Evolutionary conservation across 2,113 vertebrate genomes (phyloP).

Genomic region (Lipophrys pholis): DNA sequence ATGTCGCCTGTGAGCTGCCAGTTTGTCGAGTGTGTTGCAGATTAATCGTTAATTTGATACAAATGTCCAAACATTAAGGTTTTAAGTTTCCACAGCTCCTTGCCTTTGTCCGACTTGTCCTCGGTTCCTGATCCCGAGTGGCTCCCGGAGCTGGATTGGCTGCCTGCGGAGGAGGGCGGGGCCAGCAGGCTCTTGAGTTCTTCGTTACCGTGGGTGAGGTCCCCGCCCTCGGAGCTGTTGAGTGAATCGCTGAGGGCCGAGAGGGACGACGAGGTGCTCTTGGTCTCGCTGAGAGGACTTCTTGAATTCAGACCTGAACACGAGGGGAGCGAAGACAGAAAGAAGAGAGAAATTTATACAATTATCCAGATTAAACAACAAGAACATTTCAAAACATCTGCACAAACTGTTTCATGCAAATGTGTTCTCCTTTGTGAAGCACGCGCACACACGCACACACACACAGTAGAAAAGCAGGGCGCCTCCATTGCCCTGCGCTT

Average conservation of each 20-base stretch:
- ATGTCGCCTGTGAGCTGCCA: too few relatives aligned
- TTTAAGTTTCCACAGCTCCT: conserved; percentile 21
- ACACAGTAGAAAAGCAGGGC: conserved; percentile 38
- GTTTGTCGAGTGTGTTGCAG: too few relatives aligned
- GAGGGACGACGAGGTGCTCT: conserved; percentile 93
- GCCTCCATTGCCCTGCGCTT: conserved; percentile 38
- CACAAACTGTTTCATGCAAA: not conserved
- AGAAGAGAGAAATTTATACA: not conserved
- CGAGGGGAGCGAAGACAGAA: not conserved
- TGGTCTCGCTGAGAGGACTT: conserved; percentile 91
- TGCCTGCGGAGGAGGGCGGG: conserved; percentile 91
- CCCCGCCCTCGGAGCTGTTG: conserved; percentile 94
- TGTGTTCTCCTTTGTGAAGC: not conserved
- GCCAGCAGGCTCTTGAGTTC: conserved; percentile 91
- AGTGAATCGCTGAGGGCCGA: conserved; percentile 97
- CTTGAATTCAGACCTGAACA: conserved; percentile 85
- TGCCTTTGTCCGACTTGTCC: conserved; percentile 97
- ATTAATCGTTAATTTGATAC: too few relatives aligned
- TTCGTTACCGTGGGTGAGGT: conserved; percentile 89
- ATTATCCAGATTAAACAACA: not conserved
- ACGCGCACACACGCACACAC: conserved; percentile 15
- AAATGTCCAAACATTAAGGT: too few relatives aligned
- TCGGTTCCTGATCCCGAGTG: conserved; percentile 90
- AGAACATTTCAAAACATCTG: conserved; percentile 17
- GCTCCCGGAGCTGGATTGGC: conserved; percentile 89